Base-by-base conservation (phyloP, 2,113 vertebrate genomes). In the Zapus hudsonius region DNA sequence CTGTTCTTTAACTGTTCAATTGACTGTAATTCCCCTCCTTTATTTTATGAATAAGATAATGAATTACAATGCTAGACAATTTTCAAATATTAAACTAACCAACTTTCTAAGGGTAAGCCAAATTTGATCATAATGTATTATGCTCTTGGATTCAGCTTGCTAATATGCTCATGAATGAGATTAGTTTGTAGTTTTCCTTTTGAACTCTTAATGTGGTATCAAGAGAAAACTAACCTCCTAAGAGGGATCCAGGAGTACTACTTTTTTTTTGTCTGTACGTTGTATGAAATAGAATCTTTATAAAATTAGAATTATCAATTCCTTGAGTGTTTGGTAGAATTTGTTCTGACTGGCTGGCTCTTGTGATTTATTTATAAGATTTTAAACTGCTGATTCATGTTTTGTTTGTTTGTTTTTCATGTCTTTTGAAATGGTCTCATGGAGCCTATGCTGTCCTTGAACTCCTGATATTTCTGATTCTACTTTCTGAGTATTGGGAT, bases 271-370 rank as follows among this genome's bases (percentile, higher is more conserved):
- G 44, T 79, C 29, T 92, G 0, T 81, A 5, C 64, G 74, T 19
- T 87, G 19, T 64, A 42, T 88, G 74, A 90, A 38, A 52, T 85
- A 83, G 72, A 86, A 38, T 85, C 12, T 22, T 40, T 92, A 1
- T 70, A 90, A 91, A 92, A 80, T 90, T 80, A 80, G 59, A 84
- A 84, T 83, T 74, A 70, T 83, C 33, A 72, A 63, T 80, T 83
- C 38, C n/a, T 72, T 90, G 33, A 66, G 73, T 67, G 19, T 63
- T 38, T 81, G 36, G 19, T 80, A 61, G n/a, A 63, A 81, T 19
- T 59, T 84, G 13, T n/a, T 85, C 61, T 86, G 1, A 69, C 67
- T 72, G 69, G n/a, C 38, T 87, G 27, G 74, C 20, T 85, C 29
- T 91, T 93, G 2, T 79, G 31, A 84, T 70, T 94, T 92, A 36